Evolutionary conservation across 1,140 invertebrate genomes (phyloP).

Genomic region (Spodoptera litura): DNA sequence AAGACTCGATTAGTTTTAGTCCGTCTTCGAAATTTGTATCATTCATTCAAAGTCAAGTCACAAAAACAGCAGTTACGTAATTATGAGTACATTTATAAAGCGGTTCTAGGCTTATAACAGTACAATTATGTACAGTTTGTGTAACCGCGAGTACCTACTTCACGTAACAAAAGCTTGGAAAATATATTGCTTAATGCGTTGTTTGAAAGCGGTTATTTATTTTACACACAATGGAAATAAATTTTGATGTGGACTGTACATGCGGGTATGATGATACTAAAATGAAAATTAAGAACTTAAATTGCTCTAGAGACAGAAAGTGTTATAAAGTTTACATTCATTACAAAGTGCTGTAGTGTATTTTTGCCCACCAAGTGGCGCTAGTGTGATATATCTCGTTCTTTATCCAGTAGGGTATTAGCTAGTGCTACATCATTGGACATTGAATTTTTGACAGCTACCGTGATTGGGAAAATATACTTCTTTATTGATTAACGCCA

Average conservation of each 20-base stretch:
- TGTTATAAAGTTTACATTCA: not conserved
- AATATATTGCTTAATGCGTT: slow-evolving; percentile 47
- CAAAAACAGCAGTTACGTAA: not conserved
- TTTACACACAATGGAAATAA: slow-evolving; percentile 27
- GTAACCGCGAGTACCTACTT: slow-evolving; percentile 17
- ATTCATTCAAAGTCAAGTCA: not conserved
- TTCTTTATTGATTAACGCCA: too few relatives aligned
- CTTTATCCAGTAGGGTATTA: too few relatives aligned
- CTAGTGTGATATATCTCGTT: too few relatives aligned
- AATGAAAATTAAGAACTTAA: slow-evolving; percentile 3
- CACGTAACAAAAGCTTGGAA: slow-evolving; percentile 42
- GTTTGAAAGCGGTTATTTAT: slow-evolving; percentile 41
- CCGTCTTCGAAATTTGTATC: not conserved
- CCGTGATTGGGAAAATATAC: too few relatives aligned
- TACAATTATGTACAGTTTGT: slow-evolving; percentile 38
- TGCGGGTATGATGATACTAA: slow-evolving; percentile 1
- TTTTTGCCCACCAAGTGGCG: too few relatives aligned
- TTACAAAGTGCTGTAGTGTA: not conserved
- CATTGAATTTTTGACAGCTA: too few relatives aligned
- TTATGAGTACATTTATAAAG: slow-evolving; percentile 14
- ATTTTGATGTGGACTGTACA: slow-evolving; percentile 36
- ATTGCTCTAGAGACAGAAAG: not conserved
- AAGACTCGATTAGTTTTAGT: not conserved
- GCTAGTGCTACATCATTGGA: too few relatives aligned
- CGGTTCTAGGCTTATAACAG: slow-evolving; percentile 13